Base-by-base conservation (phyloP, 2,113 vertebrate species). In the Strigops habroptila region DNA sequence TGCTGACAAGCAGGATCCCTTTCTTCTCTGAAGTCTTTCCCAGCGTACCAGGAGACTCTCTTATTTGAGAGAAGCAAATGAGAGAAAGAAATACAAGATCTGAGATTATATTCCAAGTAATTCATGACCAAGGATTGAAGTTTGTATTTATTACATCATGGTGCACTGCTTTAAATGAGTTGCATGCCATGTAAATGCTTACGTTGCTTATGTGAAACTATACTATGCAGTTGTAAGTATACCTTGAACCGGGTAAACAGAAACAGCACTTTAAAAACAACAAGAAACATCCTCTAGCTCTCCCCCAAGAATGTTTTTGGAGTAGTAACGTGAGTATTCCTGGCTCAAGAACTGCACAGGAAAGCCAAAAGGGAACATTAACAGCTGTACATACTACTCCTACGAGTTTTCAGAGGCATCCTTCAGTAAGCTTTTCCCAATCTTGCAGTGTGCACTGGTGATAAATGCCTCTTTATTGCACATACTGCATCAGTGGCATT, bases 201-300 rank as follows among this genome's bases (percentile, higher is more conserved):
- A 18, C 28, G 43, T 7, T 57, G 44, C 37, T 88, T 41, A 18
- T 2, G 35, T 31, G 15, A n/a, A 74, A 46, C 64, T 23, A 4
- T 4, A 78, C 59, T 0, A 2, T 1, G n/a, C 48, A 82, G 18
- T 0, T 30, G 8, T 16, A 44, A 76, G 18, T 11, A 43, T 7
- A 43, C 14, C 44, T 60, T 30, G 12, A 89, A 31, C 0, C 7
- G 12, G 41, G 37, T 67, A 55, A 86, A 81, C 1, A 93, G 7
- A 31, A 95, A 62, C 14, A 74, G 24, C 18, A 22, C 9, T 24
- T 28, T 27, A 27, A 28, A 78, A 62, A 24, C 41, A 25, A 24
- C 2, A 44, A 43, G 30, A 33, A 78, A 57, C 22, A n/a, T 3
- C 9, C 4, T 13, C 5, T 19, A 76, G 2, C 15, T 75, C 43